Conservation (phyloP, 2,888 invertebrate species). For the Elegia similella region DNA sequence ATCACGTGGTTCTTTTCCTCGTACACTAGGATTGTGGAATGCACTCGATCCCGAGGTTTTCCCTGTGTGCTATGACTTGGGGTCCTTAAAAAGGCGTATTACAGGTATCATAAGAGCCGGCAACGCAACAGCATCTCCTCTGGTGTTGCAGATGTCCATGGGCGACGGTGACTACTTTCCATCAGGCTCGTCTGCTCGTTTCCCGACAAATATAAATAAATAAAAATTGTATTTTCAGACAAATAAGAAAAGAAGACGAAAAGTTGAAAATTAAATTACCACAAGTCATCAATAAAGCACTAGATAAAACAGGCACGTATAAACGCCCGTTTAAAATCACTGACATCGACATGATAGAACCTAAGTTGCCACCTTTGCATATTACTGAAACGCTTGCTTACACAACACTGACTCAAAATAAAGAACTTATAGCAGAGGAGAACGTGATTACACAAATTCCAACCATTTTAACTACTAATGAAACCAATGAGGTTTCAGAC, state of each 20-base stretch:
- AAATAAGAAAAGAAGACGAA: background rate
- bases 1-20: too few species aligned
- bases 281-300: background rate
- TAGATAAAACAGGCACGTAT: constrained; percentile 29
- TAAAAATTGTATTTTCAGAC: too few species aligned
- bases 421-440: background rate
- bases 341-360: constrained; percentile 46
- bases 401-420: background rate
- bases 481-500: background rate
- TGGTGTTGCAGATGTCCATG: too few species aligned
- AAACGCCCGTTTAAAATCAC: constrained; percentile 59
- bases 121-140: too few species aligned
- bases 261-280: background rate
- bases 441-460: background rate
- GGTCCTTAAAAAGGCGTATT: too few species aligned
- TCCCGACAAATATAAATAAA: too few species aligned
- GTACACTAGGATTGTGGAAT: too few species aligned
- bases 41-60: too few species aligned
- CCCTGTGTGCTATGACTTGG: too few species aligned
- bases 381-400: background rate
- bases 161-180: too few species aligned
- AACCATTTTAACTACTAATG: background rate
- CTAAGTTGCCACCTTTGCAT: constrained; percentile 20
- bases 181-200: too few species aligned
- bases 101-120: too few species aligned